phyloP scores from a whole-genome alignment of 2,888 invertebrate species.

The Noctua pronuba region DNA sequence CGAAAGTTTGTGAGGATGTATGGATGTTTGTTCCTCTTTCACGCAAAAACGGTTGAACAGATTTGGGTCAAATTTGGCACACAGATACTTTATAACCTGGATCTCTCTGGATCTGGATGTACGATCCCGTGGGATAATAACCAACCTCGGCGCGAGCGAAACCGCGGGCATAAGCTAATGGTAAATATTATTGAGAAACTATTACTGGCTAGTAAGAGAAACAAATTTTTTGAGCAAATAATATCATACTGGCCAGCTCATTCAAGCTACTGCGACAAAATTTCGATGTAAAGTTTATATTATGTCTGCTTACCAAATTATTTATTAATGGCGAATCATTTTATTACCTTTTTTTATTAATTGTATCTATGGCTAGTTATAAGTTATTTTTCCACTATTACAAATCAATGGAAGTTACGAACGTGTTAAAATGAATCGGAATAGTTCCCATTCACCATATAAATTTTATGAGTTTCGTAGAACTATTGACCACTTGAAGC shows the following conservation, averaged over 20 bases:
- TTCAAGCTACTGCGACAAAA: not conserved
- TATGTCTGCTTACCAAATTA: not conserved
- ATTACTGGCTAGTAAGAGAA: not conserved
- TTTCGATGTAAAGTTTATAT: not conserved
- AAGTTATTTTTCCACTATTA: constrained; percentile 1
- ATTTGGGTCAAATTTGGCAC: too few relatives aligned
- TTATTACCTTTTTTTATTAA: not conserved
- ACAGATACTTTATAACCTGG: too few relatives aligned
- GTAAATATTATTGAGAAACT: not conserved
- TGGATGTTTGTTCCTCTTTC: too few relatives aligned
- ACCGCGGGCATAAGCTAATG: too few relatives aligned
- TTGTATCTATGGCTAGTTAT: not conserved
- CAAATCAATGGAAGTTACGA: constrained; percentile 37
- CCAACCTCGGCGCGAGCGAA: too few relatives aligned
- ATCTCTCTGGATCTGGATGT: too few relatives aligned
- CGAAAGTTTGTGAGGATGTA: too few relatives aligned
- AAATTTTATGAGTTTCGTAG: constrained; percentile 70
- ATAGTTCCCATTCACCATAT: constrained; percentile 60
- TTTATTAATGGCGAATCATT: not conserved
- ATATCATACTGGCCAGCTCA: not conserved
- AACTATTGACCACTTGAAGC: constrained; percentile 62
- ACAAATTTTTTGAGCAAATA: not conserved
- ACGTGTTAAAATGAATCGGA: constrained; percentile 57
- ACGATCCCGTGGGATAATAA: too few relatives aligned
- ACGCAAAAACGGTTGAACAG: too few relatives aligned